These are phyloP conservation scores for Solenodon paradoxus DNA, from an alignment of 2,113 vertebrate species.

Conservation along the genomic window DNA sequence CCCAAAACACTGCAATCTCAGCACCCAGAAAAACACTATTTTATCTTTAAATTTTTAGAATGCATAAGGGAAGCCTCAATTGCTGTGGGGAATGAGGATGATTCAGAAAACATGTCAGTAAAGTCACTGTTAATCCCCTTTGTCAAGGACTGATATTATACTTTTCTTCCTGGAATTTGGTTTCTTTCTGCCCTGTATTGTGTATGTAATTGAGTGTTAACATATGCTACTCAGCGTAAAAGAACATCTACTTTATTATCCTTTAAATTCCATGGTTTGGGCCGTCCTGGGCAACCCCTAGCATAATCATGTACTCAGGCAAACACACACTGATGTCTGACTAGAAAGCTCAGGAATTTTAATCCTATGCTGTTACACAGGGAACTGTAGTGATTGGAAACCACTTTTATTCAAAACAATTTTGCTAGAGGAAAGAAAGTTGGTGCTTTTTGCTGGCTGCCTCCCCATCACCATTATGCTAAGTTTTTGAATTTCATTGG, in stretches of 20 bases:
- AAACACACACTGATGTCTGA: neutral
- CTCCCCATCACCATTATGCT: neutral
- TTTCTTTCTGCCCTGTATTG: neutral
- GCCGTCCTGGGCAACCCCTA: neutral
- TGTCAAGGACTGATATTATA: neutral
- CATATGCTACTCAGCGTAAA: neutral
- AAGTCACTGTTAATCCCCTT: neutral
- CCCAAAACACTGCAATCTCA: neutral
- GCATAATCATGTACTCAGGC: neutral
- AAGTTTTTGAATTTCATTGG: neutral
- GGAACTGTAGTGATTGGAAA: neutral
- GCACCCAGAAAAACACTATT: neutral
- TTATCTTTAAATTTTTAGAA: neutral
- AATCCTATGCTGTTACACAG: neutral
- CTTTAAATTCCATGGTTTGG: neutral
- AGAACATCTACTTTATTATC: neutral
- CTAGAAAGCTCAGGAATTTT: neutral
- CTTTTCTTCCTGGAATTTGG: neutral
- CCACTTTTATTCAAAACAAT: neutral
- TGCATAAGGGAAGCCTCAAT: neutral
- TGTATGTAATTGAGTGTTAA: neutral
- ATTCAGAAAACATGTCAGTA: neutral
- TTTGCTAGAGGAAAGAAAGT: neutral
- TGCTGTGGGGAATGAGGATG: neutral
- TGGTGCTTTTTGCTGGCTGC: neutral